Conservation (phyloP, 2,888 invertebrate genomes). For the Halictus ligatus region DNA sequence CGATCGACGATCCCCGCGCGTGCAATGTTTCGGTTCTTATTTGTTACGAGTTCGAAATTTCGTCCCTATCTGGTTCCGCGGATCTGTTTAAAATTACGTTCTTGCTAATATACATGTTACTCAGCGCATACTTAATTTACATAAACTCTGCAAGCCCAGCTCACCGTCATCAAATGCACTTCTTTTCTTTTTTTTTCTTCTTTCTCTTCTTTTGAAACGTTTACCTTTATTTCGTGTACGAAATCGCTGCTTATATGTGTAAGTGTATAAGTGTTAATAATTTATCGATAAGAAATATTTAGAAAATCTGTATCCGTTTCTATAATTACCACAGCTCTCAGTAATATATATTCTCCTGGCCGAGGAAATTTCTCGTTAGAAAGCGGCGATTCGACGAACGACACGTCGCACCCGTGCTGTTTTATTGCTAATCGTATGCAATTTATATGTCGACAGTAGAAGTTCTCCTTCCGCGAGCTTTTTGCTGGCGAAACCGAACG, state of each 20-base stretch:
- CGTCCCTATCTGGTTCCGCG: slow-evolving; percentile 36
- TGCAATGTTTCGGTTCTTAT: slow-evolving; percentile 29
- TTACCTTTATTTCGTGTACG: slow-evolving; percentile 48
- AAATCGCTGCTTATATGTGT: slow-evolving; percentile 71
- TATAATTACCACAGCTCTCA: slow-evolving; percentile 58
- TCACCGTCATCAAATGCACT: slow-evolving; percentile 74
- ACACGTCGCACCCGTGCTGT: slow-evolving; percentile 57
- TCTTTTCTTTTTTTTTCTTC: slow-evolving; percentile 33
- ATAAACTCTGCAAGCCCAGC: slow-evolving; percentile 75
- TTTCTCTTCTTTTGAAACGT: neutral
- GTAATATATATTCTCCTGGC: slow-evolving; percentile 37
- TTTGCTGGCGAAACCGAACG: slow-evolving; percentile 43
- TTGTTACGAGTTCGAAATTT: slow-evolving; percentile 49
- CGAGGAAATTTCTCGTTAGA: slow-evolving; percentile 46
- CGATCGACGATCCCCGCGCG: slow-evolving; percentile 38
- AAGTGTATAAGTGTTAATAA: slow-evolving; percentile 70
- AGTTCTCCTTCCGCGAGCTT: slow-evolving; percentile 22
- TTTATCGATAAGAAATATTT: slow-evolving; percentile 70
- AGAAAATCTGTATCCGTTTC: slow-evolving; percentile 66
- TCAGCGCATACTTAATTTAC: slow-evolving; percentile 68
- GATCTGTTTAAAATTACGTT: slow-evolving; percentile 61
- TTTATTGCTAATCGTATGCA: slow-evolving; percentile 60
- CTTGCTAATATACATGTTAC: slow-evolving; percentile 62
- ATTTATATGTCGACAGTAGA: slow-evolving; percentile 46
- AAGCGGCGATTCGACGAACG: slow-evolving; percentile 61